Evolutionary conservation across 2,113 vertebrate species (phyloP), one percentile per base, ranked within the genome.

Genomic region (Camelus bactrianus): DNA sequence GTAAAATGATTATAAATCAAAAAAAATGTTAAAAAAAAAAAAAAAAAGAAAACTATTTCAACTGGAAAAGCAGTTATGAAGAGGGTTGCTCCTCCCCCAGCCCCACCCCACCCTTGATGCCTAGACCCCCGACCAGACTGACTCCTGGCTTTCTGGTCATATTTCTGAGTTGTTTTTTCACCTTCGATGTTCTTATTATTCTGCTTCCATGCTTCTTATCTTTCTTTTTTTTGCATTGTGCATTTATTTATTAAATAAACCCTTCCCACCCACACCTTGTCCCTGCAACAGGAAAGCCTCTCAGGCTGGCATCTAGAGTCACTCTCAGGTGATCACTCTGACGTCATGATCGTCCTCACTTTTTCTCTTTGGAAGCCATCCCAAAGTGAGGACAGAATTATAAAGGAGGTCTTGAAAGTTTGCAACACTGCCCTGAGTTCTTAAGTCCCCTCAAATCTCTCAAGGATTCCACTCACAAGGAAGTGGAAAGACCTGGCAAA

Each of bases 81-180:
- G 58, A 3, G 35, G 26, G 46, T 16, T 11, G 1, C 32, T 46
- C 4, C 1, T 0, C 3, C 54, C 14, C 3, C 4, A 0, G 32
- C 12, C 22, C 58, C 10, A 8, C 24, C 7, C 1, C 10, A 8
- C 24, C 7, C 1, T 48, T 22, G 52, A 17, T 64, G 65, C 8
- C 0, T 26, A 62, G 30, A 46, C n/a, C 35, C 46, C 35, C 42
- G 50, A 54, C 48, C 35, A 35, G 50, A 35, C 69, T 32, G 1
- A 54, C 70, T 75, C 72, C 69, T 65, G 17, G 22, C 52, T 75
- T 52, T 82, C 70, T 58, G 32, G 17, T 56, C 24, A 0, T 84
- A 11, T 80, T 73, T 70, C 26, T 24, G 50, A 65, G 0, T 12
- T 65, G 6, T 26, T 52, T 8, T 75, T 46, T 58, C 58, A n/a